phyloP scores from a whole-genome alignment of 2,888 invertebrate species.

The Galerucella calmariensis region DNA sequence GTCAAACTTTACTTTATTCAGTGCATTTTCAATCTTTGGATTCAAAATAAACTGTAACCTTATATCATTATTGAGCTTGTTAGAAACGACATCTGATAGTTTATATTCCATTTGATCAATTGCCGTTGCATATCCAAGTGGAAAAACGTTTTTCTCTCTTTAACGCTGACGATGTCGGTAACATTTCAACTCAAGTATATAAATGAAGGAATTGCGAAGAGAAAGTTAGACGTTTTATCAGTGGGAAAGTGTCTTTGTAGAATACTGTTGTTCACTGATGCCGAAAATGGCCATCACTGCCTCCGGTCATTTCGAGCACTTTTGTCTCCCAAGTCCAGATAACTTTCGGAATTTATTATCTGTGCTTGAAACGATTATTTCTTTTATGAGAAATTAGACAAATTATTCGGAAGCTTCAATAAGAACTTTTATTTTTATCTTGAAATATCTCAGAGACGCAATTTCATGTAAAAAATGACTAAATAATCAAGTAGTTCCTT shows the following conservation, averaged over 20 bases:
- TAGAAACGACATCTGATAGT: not conserved
- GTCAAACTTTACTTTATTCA: too few species aligned
- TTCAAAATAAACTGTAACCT: not conserved
- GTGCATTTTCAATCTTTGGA: not conserved
- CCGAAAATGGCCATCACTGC: conserved; percentile 58
- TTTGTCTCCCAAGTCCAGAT: conserved; percentile 44
- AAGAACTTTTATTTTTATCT: conserved; percentile 12
- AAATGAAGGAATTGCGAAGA: conserved; percentile 33
- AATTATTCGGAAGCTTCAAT: conserved; percentile 27
- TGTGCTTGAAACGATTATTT: conserved; percentile 43
- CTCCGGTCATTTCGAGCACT: conserved; percentile 56
- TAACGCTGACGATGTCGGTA: conserved; percentile 18
- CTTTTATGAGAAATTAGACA: conserved; percentile 28
- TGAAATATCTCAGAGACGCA: too few species aligned
- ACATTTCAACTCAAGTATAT: conserved; percentile 31
- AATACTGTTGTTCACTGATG: conserved; percentile 56
- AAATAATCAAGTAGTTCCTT: too few species aligned
- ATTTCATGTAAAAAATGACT: too few species aligned
- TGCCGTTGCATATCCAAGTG: conserved; percentile 21
- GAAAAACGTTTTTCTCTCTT: conserved; percentile 23
- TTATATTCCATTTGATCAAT: conserved; percentile 19
- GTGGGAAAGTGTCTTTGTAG: conserved; percentile 41
- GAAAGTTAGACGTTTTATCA: conserved; percentile 40
- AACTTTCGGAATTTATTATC: conserved; percentile 45
- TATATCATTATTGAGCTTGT: not conserved